Evolutionary conservation across 2,797 vertebrate genomes (phyloP).

Genomic region (Enteromius viviparus): DNA sequence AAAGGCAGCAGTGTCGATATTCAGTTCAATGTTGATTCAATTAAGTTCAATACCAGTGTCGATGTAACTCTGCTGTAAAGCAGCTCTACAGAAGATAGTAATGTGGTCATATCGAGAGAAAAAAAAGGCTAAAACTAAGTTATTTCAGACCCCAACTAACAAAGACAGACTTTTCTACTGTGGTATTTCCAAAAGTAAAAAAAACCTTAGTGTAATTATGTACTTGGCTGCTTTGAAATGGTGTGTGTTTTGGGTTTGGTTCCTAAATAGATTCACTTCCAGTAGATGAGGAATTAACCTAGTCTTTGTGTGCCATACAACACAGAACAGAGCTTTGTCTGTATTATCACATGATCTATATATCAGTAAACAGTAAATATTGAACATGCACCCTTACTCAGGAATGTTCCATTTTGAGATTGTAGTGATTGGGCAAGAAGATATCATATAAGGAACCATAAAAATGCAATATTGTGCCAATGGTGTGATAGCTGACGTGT

Average conservation of each 20-base stretch:
- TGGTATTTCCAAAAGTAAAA: background rate
- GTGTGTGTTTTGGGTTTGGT: background rate
- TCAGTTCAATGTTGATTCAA: background rate
- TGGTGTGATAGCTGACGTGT: background rate
- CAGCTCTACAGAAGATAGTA: background rate
- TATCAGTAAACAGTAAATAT: background rate
- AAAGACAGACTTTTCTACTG: background rate
- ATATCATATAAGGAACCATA: conserved; percentile 2
- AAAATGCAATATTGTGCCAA: background rate
- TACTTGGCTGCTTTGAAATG: background rate
- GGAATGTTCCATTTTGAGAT: background rate
- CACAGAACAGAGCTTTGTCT: background rate
- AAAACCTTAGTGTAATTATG: background rate
- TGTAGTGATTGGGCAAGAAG: background rate
- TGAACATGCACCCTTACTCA: background rate
- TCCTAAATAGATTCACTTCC: background rate
- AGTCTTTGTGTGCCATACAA: background rate
- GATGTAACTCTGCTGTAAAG: background rate
- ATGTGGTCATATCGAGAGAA: background rate
- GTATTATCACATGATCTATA: background rate
- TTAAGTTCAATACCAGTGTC: background rate
- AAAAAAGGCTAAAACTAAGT: background rate
- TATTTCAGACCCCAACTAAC: background rate
- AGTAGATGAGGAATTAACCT: background rate
- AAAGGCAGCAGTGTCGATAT: background rate